Evolutionary conservation across 2,888 invertebrate species (phyloP), one percentile per base, ranked within the genome.

Genomic region (Epiblema foenella): DNA sequence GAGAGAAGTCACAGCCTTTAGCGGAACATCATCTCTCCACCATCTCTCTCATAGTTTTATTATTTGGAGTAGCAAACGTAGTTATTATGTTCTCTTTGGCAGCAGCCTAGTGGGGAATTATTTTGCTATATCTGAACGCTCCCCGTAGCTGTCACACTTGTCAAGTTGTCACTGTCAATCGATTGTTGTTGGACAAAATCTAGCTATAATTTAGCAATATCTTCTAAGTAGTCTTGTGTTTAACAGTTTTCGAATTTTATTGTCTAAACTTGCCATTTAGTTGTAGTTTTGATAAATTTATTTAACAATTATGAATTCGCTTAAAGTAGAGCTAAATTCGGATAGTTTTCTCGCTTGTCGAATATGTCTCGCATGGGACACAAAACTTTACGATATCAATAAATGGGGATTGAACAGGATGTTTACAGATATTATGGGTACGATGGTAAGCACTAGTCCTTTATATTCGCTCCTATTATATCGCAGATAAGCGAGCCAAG

Each of bases 331-430:
- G 39, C 15, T 42, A 9, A 24, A 12, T 9, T 18, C 54, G 15
- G 68, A 56, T 15, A 46, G 18, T 33, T 46, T 68, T 18, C 42
- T 62, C 12, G 68, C 68, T 46, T 68, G 68, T 17, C 60, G 68
- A 18, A 62, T 68, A n/a, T 68, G 68, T 15, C 51, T 68, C 5
- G 54, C 42, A 2, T 60, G 60, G 29, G 68, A 62, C 54, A 60
- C 29, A 17, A 68, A 68, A 42, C 15, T 68, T 42, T 68, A 18
- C 18, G 54, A 54, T 17, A 60, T 68, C 17, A 29, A 15, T 1
- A 54, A 54, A 20, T 62, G 60, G 42, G 60, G 64, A 1, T 15
- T 64, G 12, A 9, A 54, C 0, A 39, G 24, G 51, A 64, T 51
- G 5, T 54, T 54, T 18, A 12, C 20, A 7, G 64, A 64, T 39